Conservation (phyloP, 1,140 invertebrate genomes). For the Calliphora vicina region DNA sequence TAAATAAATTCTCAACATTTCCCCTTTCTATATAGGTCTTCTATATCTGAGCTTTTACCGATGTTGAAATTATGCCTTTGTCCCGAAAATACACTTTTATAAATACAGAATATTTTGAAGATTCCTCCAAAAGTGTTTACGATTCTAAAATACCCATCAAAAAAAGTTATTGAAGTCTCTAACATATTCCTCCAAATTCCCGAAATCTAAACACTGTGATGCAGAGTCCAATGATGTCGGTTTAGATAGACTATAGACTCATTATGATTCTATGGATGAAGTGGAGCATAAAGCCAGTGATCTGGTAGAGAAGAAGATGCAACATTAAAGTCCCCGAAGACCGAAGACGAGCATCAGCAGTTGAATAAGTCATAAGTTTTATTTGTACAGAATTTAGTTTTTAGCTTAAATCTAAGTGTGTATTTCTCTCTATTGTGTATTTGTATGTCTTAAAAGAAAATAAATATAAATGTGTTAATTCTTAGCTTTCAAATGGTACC, state of each 20-base stretch:
- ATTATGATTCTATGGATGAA: constrained; percentile 57
- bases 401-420: not conserved
- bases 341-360: constrained; percentile 10
- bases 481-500: too few relatives aligned
- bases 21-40: constrained; percentile 73
- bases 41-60: constrained; percentile 88
- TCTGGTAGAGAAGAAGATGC: not conserved
- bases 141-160: constrained; percentile 89
- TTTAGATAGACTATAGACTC: constrained; percentile 51
- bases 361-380: not conserved
- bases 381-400: not conserved
- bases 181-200: constrained; percentile 80
- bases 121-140: constrained; percentile 78
- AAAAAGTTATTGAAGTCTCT: constrained; percentile 90
- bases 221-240: constrained; percentile 49
- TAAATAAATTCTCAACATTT: not conserved
- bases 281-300: constrained; percentile 37
- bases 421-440: not conserved
- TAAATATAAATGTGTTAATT: too few relatives aligned
- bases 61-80: constrained; percentile 89
- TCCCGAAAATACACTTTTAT: constrained; percentile 87
- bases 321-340: not conserved
- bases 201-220: constrained; percentile 30
- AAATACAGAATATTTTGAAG: constrained; percentile 86
- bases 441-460: too few relatives aligned